Evolutionary conservation across 2,113 vertebrate species (phyloP), one percentile per base, ranked within the genome.

Genomic region (human): DNA sequence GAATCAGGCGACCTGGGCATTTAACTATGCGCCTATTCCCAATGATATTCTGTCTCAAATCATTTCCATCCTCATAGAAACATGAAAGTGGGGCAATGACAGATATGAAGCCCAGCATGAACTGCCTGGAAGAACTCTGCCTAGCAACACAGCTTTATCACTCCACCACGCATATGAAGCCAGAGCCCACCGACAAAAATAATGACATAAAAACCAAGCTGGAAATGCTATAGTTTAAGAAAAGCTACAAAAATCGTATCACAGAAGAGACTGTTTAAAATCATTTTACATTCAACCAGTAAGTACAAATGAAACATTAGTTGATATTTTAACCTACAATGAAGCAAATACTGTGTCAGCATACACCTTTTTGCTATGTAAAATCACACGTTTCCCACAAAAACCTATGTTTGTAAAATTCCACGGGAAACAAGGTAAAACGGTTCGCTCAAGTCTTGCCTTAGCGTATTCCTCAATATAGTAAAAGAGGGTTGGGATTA

Each of bases 61-160:
- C 95, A 98, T 98, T 99, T 98, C 98, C 98, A 98, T 98, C 98
- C 91, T 98, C 98, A 98, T 57, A 98, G 98, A 99, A 99, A 99
- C 99, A 98, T 99, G 98, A 99, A 99, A 99, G 98, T 98, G 97
- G 96, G 98, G 97, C 97, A 98, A 94, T 98, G 98, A 99, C 98
- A 99, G 98, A 99, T 98, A 99, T 0, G 20, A 99, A 99, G 98
- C 98, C 98, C 99, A 98, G 98, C 99, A 98, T 96, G 97, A 99
- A 98, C 99, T 98, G 98, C 98, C 93, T 85, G 27, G 97, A 98
- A 96, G 96, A 98, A 93, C 96, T 98, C 98, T 98, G 96, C 79
- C 96, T 97, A 86, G 61, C 95, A 97, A 95, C 98, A 97, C 97
- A 91, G 97, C 97, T 98, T 84, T 57, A 97, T 97, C 96, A 95